Percentiles rank a stretch among this genome's conserved stretches.
phyloP scores from a whole-genome alignment of 2,797 vertebrate species.

The Sternarchorhynchus goeldii region DNA sequence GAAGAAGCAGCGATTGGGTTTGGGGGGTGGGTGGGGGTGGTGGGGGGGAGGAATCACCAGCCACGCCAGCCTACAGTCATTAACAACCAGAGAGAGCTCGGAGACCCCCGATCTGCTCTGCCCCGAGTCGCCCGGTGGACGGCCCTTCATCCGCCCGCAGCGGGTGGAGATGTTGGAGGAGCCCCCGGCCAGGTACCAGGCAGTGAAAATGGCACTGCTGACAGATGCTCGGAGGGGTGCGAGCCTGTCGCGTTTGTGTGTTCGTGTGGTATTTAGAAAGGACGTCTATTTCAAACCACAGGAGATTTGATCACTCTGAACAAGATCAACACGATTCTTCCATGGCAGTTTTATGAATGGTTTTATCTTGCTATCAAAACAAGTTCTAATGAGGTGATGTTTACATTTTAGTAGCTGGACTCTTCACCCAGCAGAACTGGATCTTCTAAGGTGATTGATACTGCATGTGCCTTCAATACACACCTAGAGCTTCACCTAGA shows the following conservation, averaged over 20 bases:
- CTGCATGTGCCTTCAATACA: no score
- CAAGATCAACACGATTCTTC: no score
- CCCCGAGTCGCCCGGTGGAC: constrained; percentile 45
- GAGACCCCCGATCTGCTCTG: not conserved
- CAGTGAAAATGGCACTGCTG: constrained; percentile 51
- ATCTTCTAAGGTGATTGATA: no score
- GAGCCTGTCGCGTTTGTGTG: constrained; percentile 14
- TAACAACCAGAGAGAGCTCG: constrained; percentile 64
- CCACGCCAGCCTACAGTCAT: constrained; percentile 42
- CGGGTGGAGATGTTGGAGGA: constrained; percentile 50
- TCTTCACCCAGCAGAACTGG: no score
- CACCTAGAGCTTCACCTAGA: no score
- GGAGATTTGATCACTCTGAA: no score
- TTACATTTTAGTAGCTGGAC: no score
- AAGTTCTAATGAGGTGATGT: no score
- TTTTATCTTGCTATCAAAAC: no score
- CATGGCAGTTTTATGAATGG: no score
- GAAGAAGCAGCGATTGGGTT: not conserved
- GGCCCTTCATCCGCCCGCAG: constrained; percentile 50
- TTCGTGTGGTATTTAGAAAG: constrained; percentile 5
- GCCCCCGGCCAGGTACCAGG: constrained; percentile 42
- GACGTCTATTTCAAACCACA: no score
- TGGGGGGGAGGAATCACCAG: constrained; percentile 8
- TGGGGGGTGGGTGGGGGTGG: not conserved
- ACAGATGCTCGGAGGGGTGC: constrained; percentile 9